Evolutionary conservation across 2,888 invertebrate species (phyloP), one percentile per base, ranked within the genome.

Genomic region (Drosophila acutilabella): DNA sequence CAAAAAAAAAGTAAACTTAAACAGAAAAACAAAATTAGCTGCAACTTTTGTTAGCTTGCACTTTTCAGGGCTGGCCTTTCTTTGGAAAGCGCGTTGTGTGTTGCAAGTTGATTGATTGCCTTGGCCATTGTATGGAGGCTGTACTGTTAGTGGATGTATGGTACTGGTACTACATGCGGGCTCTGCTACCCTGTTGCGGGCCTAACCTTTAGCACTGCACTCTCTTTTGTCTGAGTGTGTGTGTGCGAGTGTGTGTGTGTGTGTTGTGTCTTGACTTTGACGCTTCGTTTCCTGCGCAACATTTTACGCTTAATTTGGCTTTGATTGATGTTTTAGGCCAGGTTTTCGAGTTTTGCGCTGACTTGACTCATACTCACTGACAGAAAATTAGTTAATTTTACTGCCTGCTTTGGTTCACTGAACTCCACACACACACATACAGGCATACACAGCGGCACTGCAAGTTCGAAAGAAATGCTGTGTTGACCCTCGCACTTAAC

Each of bases 251-350:
- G 26, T 73, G 54, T 64, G 58, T 52, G 26, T 65, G 52, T 56
- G 50, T 36, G 53, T 41, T 74, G 57, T 79, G 48, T 58, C 57
- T 79, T 78, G 67, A 59, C 65, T 81, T 81, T 77, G 83, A 80
- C 80, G 83, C 77, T 74, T 71, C 68, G 68, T 66, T 82, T 80
- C 71, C 78, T 78, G 67, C 78, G 67, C 78, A 77, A 57, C 65
- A 64, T 72, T 83, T 85, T 88, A 88, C 87, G 87, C 88, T 83
- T 86, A 85, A 85, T 85, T 85, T 85, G 85, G 77, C 87, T 86
- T 76, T 86, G 85, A 85, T 85, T 85, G 87, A 85, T 85, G 85
- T 81, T 71, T 86, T 78, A 69, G 74, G 65, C 78, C 42, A 57
- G 71, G 67, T 36, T 65, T 66, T 42, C 30, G 18, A 14, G 36